Percentiles rank a stretch among this genome's conserved stretches.
These are phyloP conservation scores for Nebria ingens DNA, from an alignment of 1,140 invertebrate genomes.

Conservation along the genomic window DNA sequence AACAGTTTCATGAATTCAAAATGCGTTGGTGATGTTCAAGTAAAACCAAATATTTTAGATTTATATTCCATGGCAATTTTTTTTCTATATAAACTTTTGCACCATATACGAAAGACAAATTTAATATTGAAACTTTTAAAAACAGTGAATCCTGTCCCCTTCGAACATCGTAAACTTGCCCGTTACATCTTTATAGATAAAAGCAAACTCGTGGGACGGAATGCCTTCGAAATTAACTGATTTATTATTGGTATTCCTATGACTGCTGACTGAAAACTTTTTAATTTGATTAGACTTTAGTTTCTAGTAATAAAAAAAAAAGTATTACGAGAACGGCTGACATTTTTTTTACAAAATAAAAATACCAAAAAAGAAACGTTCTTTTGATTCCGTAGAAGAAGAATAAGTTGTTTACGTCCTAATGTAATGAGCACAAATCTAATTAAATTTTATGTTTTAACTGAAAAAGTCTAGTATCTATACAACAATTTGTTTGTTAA, in stretches of 20 bases:
- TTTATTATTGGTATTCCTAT: not conserved
- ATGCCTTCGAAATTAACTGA: not conserved
- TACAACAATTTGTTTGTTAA: no score
- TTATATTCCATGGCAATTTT: no score
- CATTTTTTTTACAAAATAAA: not conserved
- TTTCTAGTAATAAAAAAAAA: not conserved
- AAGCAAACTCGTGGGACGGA: not conserved
- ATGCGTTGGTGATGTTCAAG: no score
- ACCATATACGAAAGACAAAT: not conserved
- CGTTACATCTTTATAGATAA: not conserved
- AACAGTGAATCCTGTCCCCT: not conserved
- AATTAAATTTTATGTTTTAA: no score
- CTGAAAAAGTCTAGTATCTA: no score
- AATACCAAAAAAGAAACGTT: no score
- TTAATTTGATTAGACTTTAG: not conserved
- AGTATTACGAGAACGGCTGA: not conserved
- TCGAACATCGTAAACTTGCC: not conserved
- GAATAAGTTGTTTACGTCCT: no score
- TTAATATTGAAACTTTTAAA: not conserved
- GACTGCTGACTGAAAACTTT: not conserved
- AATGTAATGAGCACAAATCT: no score
- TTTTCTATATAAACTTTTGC: no score
- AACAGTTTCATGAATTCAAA: no score
- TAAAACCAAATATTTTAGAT: no score
- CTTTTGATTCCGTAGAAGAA: no score